Percentiles rank a stretch among this genome's conserved stretches.
Evolutionary conservation across 1,140 invertebrate genomes (phyloP).

Genomic region (Nymphalis io): DNA sequence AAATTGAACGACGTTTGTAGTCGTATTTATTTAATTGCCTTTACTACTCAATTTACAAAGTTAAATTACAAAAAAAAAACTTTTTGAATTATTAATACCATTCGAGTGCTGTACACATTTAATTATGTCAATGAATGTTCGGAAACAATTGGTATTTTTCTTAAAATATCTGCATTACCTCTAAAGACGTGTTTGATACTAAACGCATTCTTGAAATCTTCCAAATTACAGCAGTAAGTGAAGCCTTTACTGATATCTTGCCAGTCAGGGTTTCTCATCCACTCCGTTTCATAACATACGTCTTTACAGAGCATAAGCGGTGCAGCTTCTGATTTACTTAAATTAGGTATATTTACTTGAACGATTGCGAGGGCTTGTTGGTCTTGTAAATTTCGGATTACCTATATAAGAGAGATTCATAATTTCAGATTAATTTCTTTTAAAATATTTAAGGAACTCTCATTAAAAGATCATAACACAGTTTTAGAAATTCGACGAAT

Average conservation of each 20-base stretch:
- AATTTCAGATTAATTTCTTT: not conserved
- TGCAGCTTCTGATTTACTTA: constrained; percentile 39
- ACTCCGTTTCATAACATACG: constrained; percentile 53
- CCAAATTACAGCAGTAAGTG: constrained; percentile 58
- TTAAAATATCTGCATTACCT: not conserved
- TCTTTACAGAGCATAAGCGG: constrained; percentile 54
- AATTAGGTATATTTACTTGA: constrained; percentile 62
- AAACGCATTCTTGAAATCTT: constrained; percentile 51
- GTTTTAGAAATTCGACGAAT: no score
- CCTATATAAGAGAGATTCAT: constrained; percentile 42
- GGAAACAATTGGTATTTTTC: not conserved
- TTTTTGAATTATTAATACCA: no score
- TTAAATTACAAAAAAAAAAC: no score
- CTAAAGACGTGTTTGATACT: not conserved
- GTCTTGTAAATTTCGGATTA: constrained; percentile 51
- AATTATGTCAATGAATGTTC: not conserved
- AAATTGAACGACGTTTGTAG: no score
- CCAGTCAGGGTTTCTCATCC: constrained; percentile 45
- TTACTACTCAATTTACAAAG: no score
- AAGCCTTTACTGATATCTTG: constrained; percentile 52
- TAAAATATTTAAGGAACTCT: no score
- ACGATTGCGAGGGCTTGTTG: constrained; percentile 57
- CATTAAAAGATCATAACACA: no score
- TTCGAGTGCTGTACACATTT: no score
- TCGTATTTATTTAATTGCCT: no score